Conservation (phyloP, 1,140 invertebrate genomes). For the Medauroidea extradentata region DNA sequence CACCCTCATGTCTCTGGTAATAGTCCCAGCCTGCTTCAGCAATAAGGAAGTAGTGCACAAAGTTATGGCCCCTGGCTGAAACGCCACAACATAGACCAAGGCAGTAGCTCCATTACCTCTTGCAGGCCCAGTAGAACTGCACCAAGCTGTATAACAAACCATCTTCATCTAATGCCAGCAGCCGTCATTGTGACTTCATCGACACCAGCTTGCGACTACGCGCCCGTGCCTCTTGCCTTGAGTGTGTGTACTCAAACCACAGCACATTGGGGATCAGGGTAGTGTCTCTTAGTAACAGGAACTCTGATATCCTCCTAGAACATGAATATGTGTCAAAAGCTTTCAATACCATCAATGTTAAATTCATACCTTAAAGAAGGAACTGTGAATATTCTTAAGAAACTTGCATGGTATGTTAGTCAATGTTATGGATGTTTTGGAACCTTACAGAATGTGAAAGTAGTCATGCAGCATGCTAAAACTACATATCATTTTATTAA, state of each 20-base stretch:
- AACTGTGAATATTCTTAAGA: too few species aligned
- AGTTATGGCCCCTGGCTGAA: too few species aligned
- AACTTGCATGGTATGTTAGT: too few species aligned
- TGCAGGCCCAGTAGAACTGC: constrained; percentile 16
- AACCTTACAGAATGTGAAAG: too few species aligned
- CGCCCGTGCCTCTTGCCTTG: constrained; percentile 71
- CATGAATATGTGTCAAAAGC: constrained; percentile 20
- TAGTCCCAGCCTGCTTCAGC: too few species aligned
- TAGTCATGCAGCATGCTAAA: too few species aligned
- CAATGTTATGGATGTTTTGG: too few species aligned
- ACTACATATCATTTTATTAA: too few species aligned
- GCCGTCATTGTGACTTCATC: constrained; percentile 82
- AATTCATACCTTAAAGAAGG: too few species aligned
- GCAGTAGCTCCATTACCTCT: constrained; percentile 18
- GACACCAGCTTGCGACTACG: constrained; percentile 78
- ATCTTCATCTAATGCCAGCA: constrained; percentile 32
- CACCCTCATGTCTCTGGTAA: too few species aligned
- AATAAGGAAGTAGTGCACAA: too few species aligned
- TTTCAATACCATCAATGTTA: neutral
- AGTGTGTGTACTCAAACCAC: constrained; percentile 93
- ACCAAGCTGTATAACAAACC: constrained; percentile 11
- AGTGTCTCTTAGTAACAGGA: constrained; percentile 81
- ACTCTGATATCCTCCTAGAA: constrained; percentile 80
- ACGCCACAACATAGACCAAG: too few species aligned
- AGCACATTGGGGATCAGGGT: constrained; percentile 89